Base-by-base conservation (phyloP, 1,140 invertebrate species). In the Zaprionus vittiger region DNA sequence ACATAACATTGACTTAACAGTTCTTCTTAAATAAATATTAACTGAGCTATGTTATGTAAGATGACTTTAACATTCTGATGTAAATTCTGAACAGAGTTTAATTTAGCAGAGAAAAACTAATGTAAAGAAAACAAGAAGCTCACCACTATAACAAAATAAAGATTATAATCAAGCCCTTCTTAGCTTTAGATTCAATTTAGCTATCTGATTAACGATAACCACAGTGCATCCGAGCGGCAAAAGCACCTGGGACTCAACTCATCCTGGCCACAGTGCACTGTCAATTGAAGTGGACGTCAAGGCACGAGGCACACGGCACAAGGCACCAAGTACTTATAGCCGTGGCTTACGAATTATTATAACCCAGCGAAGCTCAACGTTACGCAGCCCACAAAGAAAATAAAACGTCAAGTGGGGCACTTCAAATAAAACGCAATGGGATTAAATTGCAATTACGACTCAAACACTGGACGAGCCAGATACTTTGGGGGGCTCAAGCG, bases 401-500 rank as follows among this genome's bases (percentile, higher is more conserved):
- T 73, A 82, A 84, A 76, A 80, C 81, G 65, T 67, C 67, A 72
- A 66, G 66, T 59, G 79, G 52, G 56, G 77, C 66, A 65, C 76
- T 73, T 86, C 72, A 86, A 86, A 86, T 82, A 62, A 64, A 77
- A 87, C 78, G 80, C 73, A 79, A 87, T 87, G 52, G 62, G 84
- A 89, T 87, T 87, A 87, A 79, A 79, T 61, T 68, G 75, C 85
- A 90, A 90, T 89, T 87, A 84, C 68, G 28, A 56, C 41, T 57
- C 63, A 66, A 71, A 59, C 44, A 73, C 11, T 64, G 59, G 26
- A 67, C 52, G 31, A 62, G 24, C 61, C 44, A 20, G 47, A 47
- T 26, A 37, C 38, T 49, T 24, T 14, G 17, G 26, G 49, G 34
- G 22, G 15, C 26, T 17, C 44, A 49, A 49, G 17, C 44, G 17